Evolutionary conservation across 2,888 invertebrate species (phyloP), one percentile per base, ranked within the genome.

Genomic region (Lithophane ornitopus): DNA sequence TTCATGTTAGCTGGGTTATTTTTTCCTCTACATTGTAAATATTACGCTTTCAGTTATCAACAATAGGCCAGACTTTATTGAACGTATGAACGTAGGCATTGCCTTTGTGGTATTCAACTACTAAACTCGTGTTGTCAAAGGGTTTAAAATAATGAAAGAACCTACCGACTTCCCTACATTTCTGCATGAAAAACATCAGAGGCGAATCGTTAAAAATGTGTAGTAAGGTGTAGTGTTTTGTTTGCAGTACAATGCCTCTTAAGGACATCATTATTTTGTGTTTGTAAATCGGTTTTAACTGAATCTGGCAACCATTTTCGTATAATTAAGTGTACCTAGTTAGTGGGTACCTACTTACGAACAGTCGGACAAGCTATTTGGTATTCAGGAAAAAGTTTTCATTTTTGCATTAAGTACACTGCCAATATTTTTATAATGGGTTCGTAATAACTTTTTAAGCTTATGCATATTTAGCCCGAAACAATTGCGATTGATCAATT

Each of bases 101-200:
- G 28, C 28, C 63, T 39, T 59, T 54, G 41, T 72, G 12, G 34
- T 44, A 67, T 56, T 52, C 22, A 49, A 26, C 16, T 22, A 28
- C 16, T 52, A 59, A 49, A 49, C 9, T 81, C 14, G 0, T 44
- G 34, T 65, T 52, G 14, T 26, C 56, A 54, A 34, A 65, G 62
- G 11, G 16, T 28, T 54, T n/a, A 41, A 82, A 58, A 54, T 46
- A 71, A 68, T 63, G 4, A 58, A 66, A 22, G 26, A 49, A 49
- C 41, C 49, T 41, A 58, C 46, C 19, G 3, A 3, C 8, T 52
- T 28, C 49, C 44, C 22, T 34, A n/a, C 3, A 63, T 68, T 79
- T 68, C 52, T 68, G 39, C 34, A 52, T 58, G 59, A 67, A 67
- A 58, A 54, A 62, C 56, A 44, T 67, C 34, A 52, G 39, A 69